Evolutionary conservation across 2,797 vertebrate species (phyloP), one percentile per base, ranked within the genome.

Genomic region (Lepus townsendii): DNA sequence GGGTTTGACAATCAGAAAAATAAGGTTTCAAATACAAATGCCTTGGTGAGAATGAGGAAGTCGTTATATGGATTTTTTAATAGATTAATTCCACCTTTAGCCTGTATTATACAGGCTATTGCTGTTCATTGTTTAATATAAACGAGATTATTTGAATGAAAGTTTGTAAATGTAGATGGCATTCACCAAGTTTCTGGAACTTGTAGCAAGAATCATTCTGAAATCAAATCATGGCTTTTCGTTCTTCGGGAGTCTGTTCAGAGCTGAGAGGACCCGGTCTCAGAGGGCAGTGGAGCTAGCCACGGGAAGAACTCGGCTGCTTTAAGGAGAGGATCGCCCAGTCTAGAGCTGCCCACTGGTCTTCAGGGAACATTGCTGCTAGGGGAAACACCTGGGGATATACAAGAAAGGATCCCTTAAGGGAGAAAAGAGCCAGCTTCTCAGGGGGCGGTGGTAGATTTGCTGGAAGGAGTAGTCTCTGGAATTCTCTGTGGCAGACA

Each of bases 341-440:
- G 6, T 20, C 90, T 65, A 69, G 47, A 32, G 7, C 24, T 79
- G 82, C 75, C 75, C 65, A 32, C 11, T 3, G 1, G 54, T 52
- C 91, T 83, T 85, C 50, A 2, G 54, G 93, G 92, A 76, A 32
- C 0, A 0, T 22, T 42, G 13, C 5, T 83, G 32, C 77, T 82
- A 32, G 85, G 83, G 38, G 52, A 91, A 75, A 65, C 83, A 85
- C 88, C 65, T 65, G 78, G 94, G 50, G 12, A 75, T 80, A 52
- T 71, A 85, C 80, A 72, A 83, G 75, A 72, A 77, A 87, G 62
- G 60, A 35, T 78, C 83, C 90, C 77, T 92, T 95, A 90, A 86
- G 35, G n/a, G 32, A 85, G 38, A 88, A 77, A 93, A 65, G 42
- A 90, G 73, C 52, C 75, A 60, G n/a, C 79, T 94, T 79, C 65